These are phyloP conservation scores for Pherbina coryleti DNA, from an alignment of 2,888 invertebrate genomes.

Conservation along the genomic window DNA sequence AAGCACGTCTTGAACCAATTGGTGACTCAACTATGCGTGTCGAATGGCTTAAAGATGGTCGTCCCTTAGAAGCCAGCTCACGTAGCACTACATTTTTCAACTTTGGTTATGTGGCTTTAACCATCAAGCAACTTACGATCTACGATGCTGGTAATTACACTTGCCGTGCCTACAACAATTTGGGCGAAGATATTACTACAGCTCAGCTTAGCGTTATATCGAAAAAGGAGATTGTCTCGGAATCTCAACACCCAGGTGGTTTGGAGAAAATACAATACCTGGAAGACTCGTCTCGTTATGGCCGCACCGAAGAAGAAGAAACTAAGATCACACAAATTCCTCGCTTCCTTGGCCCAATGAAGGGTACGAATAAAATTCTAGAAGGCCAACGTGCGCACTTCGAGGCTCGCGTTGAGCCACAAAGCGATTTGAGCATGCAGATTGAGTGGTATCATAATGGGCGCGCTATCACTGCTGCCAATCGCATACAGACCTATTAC, in stretches of 20 bases:
- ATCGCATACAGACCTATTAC: slow-evolving; percentile 92
- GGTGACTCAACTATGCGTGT: slow-evolving; percentile 91
- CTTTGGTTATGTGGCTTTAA: slow-evolving; percentile 94
- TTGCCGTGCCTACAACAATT: slow-evolving; percentile 87
- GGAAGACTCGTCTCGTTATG: slow-evolving; percentile 84
- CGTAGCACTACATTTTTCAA: slow-evolving; percentile 94
- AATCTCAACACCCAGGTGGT: slow-evolving; percentile 93
- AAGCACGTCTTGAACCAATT: slow-evolving; percentile 93
- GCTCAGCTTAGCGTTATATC: slow-evolving; percentile 88
- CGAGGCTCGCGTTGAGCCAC: slow-evolving; percentile 94
- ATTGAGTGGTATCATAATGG: slow-evolving; percentile 99
- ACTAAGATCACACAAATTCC: slow-evolving; percentile 84
- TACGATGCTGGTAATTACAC: slow-evolving; percentile 92
- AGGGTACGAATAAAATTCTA: slow-evolving; percentile 92
- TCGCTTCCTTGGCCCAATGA: slow-evolving; percentile 87
- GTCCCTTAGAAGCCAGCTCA: slow-evolving; percentile 91
- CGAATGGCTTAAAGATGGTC: slow-evolving; percentile 94
- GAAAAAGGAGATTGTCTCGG: slow-evolving; percentile 87
- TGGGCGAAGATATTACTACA: slow-evolving; percentile 86
- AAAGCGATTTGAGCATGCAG: slow-evolving; percentile 91
- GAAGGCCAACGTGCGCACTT: slow-evolving; percentile 96
- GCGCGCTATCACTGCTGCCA: slow-evolving; percentile 87
- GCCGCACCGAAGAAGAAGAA: slow-evolving; percentile 79
- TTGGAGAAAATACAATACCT: slow-evolving; percentile 91
- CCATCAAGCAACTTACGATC: slow-evolving; percentile 89